A percentile compares a stretch with the other conserved stretches of the same genome.
These are phyloP conservation scores for Elysia chlorotica DNA, from an alignment of 1,140 invertebrate species.

Conservation along the genomic window DNA sequence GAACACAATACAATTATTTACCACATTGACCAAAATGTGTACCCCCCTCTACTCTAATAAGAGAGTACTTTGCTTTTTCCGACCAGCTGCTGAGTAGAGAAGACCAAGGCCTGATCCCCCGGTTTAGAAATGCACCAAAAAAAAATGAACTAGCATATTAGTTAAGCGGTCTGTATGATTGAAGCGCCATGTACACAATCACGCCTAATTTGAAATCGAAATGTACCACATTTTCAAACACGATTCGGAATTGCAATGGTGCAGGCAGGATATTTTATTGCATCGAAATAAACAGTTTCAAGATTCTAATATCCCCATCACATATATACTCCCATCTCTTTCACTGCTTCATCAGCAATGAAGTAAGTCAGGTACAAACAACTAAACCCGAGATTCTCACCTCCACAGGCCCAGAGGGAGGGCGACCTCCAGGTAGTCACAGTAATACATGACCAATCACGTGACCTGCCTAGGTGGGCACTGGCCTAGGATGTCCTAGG, in stretches of 20 bases:
- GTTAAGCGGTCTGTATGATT: no score
- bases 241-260: background rate
- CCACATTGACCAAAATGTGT: background rate
- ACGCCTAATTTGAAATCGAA: no score
- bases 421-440: conserved; percentile 5
- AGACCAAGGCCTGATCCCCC: no score
- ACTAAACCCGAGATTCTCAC: background rate
- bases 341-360: background rate
- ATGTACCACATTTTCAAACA: background rate
- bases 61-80: no score
- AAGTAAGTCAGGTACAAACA: background rate
- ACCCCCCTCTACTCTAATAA: no score
- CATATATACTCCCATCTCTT: background rate
- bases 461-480: background rate
- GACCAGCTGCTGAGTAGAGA: no score
- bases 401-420: conserved; percentile 3
- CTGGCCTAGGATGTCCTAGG: background rate
- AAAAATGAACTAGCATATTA: no score
- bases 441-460: background rate
- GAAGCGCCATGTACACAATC: no score
- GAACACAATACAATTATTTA: background rate
- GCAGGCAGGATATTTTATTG: background rate
- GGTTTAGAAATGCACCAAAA: no score
- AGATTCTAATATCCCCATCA: background rate
- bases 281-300: background rate